Conservation (phyloP, 2,113 vertebrate genomes). For the Lepidothrix coronata region DNA sequence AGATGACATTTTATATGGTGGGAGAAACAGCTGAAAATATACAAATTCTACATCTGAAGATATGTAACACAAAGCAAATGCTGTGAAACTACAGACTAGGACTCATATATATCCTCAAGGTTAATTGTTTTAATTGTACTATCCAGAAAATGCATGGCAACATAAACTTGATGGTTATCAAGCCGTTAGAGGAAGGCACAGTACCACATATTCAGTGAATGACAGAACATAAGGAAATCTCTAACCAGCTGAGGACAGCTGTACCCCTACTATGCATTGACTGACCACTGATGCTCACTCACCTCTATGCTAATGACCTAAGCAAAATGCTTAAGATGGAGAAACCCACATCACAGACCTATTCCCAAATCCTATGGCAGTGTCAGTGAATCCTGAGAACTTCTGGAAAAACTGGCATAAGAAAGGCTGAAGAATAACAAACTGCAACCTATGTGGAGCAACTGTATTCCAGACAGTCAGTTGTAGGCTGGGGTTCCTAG, state of each 20-base stretch:
- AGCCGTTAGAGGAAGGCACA: neutral
- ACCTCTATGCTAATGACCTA: neutral
- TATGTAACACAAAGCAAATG: accelerated
- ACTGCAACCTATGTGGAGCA: neutral
- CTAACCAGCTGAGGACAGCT: neutral
- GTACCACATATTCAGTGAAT: neutral
- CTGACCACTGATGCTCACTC: neutral
- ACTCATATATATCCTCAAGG: neutral
- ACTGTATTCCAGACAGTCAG: neutral
- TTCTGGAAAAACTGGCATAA: neutral
- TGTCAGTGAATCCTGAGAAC: neutral
- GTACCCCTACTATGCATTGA: neutral
- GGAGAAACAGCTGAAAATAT: neutral
- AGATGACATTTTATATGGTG: neutral
- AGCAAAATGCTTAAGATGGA: neutral
- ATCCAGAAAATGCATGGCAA: neutral
- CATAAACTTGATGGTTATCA: neutral
- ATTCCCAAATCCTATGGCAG: neutral
- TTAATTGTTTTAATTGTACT: neutral
- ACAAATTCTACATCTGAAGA: neutral
- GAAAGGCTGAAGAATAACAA: neutral
- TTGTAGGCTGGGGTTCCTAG: neutral
- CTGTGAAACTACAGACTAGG: neutral
- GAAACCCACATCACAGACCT: neutral
- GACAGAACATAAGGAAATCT: neutral